phyloP scores from a whole-genome alignment of 2,888 invertebrate species.

The Aphidius colemani region DNA sequence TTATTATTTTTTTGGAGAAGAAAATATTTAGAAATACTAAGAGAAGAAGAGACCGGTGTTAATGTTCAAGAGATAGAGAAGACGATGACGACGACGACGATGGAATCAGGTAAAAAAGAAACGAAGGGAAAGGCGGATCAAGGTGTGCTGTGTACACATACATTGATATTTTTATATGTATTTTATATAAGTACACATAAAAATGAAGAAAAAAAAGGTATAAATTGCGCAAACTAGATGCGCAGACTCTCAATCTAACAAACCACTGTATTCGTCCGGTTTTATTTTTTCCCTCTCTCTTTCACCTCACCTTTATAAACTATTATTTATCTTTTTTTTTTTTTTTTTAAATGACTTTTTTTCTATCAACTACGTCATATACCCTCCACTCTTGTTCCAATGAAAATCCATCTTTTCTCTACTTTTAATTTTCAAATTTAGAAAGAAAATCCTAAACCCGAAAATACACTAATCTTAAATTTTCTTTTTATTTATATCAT shows the following conservation, averaged over 20 bases:
- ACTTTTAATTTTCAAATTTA: neutral
- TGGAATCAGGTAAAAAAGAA: constrained; percentile 40
- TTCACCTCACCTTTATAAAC: neutral
- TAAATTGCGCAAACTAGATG: constrained; percentile 45
- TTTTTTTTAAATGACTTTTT: neutral
- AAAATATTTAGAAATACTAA: too few relatives aligned
- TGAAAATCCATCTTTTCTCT: constrained; percentile 2
- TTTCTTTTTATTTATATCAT: too few relatives aligned
- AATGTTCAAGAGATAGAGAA: constrained; percentile 17
- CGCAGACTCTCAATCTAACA: constrained; percentile 48
- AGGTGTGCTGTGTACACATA: constrained; percentile 28
- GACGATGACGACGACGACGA: constrained; percentile 32
- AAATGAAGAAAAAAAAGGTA: neutral
- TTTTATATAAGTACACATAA: constrained; percentile 7
- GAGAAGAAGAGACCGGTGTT: neutral
- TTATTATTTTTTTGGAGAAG: neutral
- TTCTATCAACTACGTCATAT: neutral
- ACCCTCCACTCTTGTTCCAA: neutral
- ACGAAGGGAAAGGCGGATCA: constrained; percentile 52
- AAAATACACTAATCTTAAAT: too few relatives aligned
- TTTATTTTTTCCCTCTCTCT: constrained; percentile 4
- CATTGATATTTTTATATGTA: constrained; percentile 15
- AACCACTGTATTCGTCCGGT: constrained; percentile 13
- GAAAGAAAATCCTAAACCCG: too few relatives aligned
- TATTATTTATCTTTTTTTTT: neutral